Conservation (phyloP, 2,113 vertebrate genomes). For the Barbus barbus region DNA sequence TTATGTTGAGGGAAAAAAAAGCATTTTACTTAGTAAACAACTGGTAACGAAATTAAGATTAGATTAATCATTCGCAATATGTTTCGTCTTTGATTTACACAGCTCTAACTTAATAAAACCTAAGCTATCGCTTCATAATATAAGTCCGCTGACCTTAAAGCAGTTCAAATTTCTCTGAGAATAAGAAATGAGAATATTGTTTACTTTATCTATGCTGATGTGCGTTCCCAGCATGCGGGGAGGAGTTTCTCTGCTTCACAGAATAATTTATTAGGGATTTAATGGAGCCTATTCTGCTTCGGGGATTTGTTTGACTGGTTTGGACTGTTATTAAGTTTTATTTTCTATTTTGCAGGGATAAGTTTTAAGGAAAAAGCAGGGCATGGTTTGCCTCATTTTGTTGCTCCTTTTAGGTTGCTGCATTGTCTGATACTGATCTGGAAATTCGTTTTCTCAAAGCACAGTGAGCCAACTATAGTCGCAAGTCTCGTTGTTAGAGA, state of each 20-base stretch:
- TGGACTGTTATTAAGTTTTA: not conserved
- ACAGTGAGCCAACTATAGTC: too few species aligned
- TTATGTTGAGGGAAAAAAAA: not conserved
- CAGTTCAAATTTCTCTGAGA: constrained; percentile 1
- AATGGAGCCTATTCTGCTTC: constrained; percentile 10
- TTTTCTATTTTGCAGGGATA: not conserved
- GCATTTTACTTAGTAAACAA: not conserved
- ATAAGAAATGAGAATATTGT: not conserved
- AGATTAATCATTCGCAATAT: not conserved
- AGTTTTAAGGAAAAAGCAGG: not conserved
- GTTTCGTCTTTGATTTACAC: not conserved
- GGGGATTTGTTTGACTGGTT: not conserved
- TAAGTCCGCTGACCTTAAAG: constrained; percentile 4
- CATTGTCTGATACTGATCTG: too few species aligned
- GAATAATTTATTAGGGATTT: constrained; percentile 5
- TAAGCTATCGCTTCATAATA: not conserved
- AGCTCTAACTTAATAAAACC: not conserved
- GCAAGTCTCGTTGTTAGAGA: too few species aligned
- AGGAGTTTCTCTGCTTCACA: not conserved
- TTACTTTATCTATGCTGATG: constrained; percentile 18
- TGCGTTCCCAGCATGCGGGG: not conserved
- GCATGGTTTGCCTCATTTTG: too few species aligned
- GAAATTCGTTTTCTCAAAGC: too few species aligned
- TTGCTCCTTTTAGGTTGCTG: too few species aligned
- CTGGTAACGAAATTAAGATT: not conserved